These are phyloP conservation scores for Trididemnum nubilum DNA, from an alignment of 23 tunicate genomes.

Conservation along the genomic window DNA sequence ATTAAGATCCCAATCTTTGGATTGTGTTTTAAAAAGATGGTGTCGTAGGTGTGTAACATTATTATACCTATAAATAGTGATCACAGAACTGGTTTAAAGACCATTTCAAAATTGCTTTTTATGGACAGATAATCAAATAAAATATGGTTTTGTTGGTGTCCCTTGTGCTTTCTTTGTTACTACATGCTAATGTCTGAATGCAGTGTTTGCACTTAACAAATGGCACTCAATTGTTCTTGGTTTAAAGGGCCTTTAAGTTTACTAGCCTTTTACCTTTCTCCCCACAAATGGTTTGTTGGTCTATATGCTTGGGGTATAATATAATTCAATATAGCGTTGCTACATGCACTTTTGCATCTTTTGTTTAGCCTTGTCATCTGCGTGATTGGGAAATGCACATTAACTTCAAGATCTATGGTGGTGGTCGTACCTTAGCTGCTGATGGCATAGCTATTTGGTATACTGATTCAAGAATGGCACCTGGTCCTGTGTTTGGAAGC, in stretches of 20 bases:
- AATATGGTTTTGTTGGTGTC: too few relatives aligned
- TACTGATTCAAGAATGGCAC: constrained; percentile 62
- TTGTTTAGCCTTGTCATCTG: constrained; percentile 64
- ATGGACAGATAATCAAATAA: constrained; percentile 8
- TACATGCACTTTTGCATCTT: too few relatives aligned
- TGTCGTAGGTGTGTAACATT: constrained; percentile 23
- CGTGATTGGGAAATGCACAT: constrained; percentile 95
- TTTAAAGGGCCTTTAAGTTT: too few relatives aligned
- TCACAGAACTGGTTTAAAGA: neutral
- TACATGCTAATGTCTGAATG: too few relatives aligned
- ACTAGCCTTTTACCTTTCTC: too few relatives aligned
- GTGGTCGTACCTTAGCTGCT: constrained; percentile 93
- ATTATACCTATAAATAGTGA: neutral
- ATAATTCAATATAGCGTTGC: too few relatives aligned
- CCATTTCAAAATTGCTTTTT: neutral
- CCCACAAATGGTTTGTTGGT: too few relatives aligned
- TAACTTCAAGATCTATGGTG: constrained; percentile 82
- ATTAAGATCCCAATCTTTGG: neutral
- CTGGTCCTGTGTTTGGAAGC: constrained; percentile 97
- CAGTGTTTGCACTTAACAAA: too few relatives aligned
- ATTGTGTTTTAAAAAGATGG: neutral
- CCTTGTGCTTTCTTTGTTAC: too few relatives aligned
- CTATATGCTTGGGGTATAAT: too few relatives aligned
- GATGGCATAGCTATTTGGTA: constrained; percentile 98
- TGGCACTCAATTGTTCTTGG: too few relatives aligned